These are phyloP conservation scores for Aproaerema taeniolella DNA, from an alignment of 2,888 invertebrate genomes.

Conservation along the genomic window DNA sequence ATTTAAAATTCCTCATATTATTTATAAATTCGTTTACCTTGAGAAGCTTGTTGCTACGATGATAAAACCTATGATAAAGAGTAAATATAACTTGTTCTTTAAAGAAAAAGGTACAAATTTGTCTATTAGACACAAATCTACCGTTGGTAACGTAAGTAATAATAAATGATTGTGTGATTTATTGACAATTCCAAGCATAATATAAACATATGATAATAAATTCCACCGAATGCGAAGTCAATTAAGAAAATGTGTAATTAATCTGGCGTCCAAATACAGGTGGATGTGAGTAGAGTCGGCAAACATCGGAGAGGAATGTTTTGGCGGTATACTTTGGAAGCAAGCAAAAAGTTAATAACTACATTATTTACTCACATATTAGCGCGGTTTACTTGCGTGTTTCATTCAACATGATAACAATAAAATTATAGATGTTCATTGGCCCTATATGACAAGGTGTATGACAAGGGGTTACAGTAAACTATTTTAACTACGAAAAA, in stretches of 20 bases:
- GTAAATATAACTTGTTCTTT: conserved; percentile 37
- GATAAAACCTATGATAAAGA: conserved; percentile 36
- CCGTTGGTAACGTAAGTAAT: conserved; percentile 2
- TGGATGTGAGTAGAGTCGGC: conserved; percentile 25
- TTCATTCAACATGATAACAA: neutral
- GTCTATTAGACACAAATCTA: neutral
- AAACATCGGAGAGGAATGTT: conserved; percentile 46
- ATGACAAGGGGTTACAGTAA: no score
- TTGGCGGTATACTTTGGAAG: conserved; percentile 33
- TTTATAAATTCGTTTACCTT: conserved; percentile 58
- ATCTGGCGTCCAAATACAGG: conserved; percentile 14
- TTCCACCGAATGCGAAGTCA: conserved; percentile 11
- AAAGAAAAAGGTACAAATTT: conserved; percentile 16
- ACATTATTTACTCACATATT: conserved; percentile 72
- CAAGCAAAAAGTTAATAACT: no score
- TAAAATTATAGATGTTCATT: no score
- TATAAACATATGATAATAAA: conserved; percentile 14
- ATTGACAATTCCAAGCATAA: conserved; percentile 9
- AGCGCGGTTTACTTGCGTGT: conserved; percentile 40
- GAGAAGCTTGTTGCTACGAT: conserved; percentile 60
- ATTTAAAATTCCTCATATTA: conserved; percentile 48
- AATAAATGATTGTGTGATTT: conserved; percentile 10
- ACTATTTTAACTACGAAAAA: no score
- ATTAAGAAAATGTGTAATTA: conserved; percentile 16
- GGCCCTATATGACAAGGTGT: no score